Evolutionary conservation across 2,113 vertebrate species (phyloP).

Genomic region (Porphyrio hochstetteri): DNA sequence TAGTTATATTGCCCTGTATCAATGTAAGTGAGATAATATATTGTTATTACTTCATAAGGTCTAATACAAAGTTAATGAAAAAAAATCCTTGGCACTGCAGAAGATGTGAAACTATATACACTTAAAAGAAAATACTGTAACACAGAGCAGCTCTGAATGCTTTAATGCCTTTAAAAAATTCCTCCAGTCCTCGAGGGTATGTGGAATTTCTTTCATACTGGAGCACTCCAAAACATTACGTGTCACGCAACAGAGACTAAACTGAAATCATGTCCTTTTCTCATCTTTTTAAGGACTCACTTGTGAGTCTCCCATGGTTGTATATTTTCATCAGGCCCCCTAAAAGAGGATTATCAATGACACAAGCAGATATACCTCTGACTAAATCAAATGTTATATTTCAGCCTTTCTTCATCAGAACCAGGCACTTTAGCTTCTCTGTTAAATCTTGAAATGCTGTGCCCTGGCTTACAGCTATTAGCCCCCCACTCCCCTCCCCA

Average conservation of each 20-base stretch:
- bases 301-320: background rate
- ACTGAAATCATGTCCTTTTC: background rate
- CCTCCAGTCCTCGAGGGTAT: background rate
- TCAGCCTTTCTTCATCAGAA: background rate
- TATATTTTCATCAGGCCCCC: background rate
- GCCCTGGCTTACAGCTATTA: background rate
- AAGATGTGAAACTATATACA: background rate
- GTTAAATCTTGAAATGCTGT: accelerated
- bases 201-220: background rate
- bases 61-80: slow-evolving; percentile 18
- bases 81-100: background rate
- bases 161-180: background rate
- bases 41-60: background rate
- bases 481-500: background rate
- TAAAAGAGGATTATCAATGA: background rate
- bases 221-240: background rate
- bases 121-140: background rate
- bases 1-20: background rate
- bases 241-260: accelerated
- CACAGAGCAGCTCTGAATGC: background rate
- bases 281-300: background rate
- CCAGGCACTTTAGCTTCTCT: background rate
- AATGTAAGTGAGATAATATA: background rate
- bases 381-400: background rate
- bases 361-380: background rate